Conservation (phyloP, 2,797 vertebrate genomes). For the Cuniculus paca region DNA sequence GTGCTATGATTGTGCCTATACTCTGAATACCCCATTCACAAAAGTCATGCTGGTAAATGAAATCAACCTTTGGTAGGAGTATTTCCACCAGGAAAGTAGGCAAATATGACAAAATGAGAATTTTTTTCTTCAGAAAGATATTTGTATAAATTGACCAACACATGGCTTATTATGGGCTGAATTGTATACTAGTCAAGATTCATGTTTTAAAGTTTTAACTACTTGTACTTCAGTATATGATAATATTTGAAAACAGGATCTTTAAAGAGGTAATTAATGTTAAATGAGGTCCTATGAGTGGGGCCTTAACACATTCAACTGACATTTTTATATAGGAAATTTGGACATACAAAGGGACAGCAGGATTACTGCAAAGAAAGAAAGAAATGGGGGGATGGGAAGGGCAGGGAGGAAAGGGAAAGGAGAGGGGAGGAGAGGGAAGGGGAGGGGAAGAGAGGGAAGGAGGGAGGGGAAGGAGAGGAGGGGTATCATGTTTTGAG, state of each 20-base stretch:
- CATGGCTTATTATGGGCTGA: neutral
- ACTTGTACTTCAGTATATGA: neutral
- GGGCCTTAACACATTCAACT: neutral
- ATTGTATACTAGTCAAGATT: neutral
- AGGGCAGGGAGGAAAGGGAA: no score
- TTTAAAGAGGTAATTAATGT: neutral
- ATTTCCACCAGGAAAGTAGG: neutral
- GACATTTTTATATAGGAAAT: neutral
- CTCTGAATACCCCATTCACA: neutral
- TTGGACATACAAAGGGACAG: neutral
- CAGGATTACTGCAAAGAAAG: neutral
- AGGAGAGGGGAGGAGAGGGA: no score
- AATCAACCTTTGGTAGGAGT: neutral
- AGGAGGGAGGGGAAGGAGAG: rapidly evolving
- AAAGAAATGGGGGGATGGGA: no score
- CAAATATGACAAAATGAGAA: neutral
- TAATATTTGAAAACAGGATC: neutral
- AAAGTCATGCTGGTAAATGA: neutral
- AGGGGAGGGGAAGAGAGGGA: neutral
- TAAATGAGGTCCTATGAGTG: neutral
- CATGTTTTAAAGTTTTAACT: neutral
- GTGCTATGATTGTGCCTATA: rapidly evolving
- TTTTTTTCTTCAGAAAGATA: neutral
- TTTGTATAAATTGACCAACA: neutral
- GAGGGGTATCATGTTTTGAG: neutral